Conservation (phyloP, 2,113 vertebrate genomes). For the Spea multiplicata region DNA sequence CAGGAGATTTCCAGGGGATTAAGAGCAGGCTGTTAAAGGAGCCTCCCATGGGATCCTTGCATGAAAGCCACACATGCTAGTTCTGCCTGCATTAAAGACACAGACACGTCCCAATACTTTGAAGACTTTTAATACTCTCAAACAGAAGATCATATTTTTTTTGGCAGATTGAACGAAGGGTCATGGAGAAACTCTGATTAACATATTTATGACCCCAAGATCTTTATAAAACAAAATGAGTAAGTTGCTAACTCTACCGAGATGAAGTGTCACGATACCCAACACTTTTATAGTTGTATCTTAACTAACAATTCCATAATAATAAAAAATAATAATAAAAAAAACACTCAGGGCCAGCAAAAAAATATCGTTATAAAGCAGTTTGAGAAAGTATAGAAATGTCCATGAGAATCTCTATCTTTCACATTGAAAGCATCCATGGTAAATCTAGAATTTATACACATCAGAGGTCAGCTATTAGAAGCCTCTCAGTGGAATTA, state of each 20-base stretch:
- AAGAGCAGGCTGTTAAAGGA: slow-evolving; percentile 64
- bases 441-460: slow-evolving; percentile 44
- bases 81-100: slow-evolving; percentile 28
- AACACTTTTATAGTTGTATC: neutral
- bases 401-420: slow-evolving; percentile 26
- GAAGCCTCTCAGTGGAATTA: neutral
- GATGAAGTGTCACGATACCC: neutral
- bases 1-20: slow-evolving; percentile 74
- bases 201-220: neutral
- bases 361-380: no score
- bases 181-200: neutral
- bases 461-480: slow-evolving; percentile 38
- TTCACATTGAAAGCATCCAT: slow-evolving; percentile 42
- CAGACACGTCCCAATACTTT: slow-evolving; percentile 21
- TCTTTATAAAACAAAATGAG: neutral
- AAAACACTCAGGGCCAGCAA: no score
- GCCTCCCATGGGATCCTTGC: slow-evolving; percentile 65
- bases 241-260: neutral
- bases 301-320: neutral
- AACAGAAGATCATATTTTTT: slow-evolving; percentile 20
- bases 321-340: no score
- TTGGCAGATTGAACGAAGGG: neutral
- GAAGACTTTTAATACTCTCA: slow-evolving; percentile 46
- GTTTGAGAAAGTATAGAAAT: neutral
- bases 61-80: slow-evolving; percentile 26